Conservation (phyloP, 2,797 vertebrate genomes). For the Ceryle rudis region DNA sequence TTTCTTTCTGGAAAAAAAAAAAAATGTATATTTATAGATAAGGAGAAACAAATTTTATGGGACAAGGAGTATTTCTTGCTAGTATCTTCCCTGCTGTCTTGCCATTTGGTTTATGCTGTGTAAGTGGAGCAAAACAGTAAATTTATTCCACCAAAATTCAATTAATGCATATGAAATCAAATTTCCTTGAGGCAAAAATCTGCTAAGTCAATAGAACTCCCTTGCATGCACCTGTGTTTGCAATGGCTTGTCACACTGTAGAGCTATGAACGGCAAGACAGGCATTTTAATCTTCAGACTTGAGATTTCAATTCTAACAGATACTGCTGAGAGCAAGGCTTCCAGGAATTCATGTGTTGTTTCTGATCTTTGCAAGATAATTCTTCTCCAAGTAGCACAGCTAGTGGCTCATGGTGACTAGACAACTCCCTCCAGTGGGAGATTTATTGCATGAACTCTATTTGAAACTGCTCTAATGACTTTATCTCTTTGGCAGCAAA, state of each 20-base stretch:
- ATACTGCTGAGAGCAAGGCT: background rate
- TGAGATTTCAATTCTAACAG: background rate
- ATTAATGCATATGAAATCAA: background rate
- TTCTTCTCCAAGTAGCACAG: background rate
- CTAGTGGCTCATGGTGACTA: background rate
- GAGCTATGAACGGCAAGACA: background rate
- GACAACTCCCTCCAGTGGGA: conserved; percentile 69
- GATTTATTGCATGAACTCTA: conserved; percentile 11
- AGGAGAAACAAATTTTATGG: background rate
- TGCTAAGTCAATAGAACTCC: background rate
- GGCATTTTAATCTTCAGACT: background rate
- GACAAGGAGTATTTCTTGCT: background rate
- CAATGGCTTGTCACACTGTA: background rate
- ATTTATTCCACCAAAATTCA: background rate
- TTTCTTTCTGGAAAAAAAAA: background rate
- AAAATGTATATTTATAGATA: background rate
- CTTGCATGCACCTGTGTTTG: background rate
- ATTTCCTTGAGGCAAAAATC: background rate
- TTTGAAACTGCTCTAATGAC: background rate
- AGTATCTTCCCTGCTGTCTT: background rate
- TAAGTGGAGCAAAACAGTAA: background rate
- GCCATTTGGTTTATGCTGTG: background rate
- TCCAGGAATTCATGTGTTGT: background rate
- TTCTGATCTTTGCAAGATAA: background rate
- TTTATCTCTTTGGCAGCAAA: background rate